Evolutionary conservation across 2,888 invertebrate genomes (phyloP), one percentile per base, ranked within the genome.

Genomic region (Chymomyza procnemis): DNA sequence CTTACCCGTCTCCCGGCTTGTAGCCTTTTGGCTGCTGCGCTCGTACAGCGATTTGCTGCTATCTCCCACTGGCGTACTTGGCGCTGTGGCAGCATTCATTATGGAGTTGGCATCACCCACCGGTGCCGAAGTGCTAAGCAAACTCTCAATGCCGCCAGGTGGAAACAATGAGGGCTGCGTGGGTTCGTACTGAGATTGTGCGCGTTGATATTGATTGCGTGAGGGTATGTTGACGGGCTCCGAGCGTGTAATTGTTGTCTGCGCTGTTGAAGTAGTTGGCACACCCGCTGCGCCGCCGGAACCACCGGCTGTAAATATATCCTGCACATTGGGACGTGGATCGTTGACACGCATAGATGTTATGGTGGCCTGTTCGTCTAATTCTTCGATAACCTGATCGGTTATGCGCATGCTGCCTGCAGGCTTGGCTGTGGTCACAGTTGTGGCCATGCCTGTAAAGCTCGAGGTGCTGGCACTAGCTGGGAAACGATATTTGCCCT

Each of bases 351-450:
- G 93, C 91, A 93, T 93, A 55, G 96, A 96, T 4, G 95, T 95
- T 68, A 96, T 94, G 9, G 96, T 96, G 83, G 94, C 92, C 89
- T 96, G 96, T 87, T 96, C 96, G 86, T 96, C 96, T 0, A 95
- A 94, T 90, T 95, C 94, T 88, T 95, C 95, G 71, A 95, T 95
- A 16, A 95, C 93, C 82, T 95, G 94, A 85, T 94, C 94, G 0
- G 94, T 93, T 14, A 95, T 93, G 81, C 94, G 93, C 92, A 94
- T 93, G 78, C 93, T 93, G 55, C 91, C 91, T 2, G 78, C 74
- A 1, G 89, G 89, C 55, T 88, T 88, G 2, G 68, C 76, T 1
- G 62, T 66, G n/a, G 74, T 30, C 18, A 66, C 79, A 0, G 58
- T 62, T 8, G 64, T 69, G 0, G 66, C 76, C 12, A 66, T 71